phyloP scores from a whole-genome alignment of 1,140 invertebrate species.

The Tetramorium simillimum region DNA sequence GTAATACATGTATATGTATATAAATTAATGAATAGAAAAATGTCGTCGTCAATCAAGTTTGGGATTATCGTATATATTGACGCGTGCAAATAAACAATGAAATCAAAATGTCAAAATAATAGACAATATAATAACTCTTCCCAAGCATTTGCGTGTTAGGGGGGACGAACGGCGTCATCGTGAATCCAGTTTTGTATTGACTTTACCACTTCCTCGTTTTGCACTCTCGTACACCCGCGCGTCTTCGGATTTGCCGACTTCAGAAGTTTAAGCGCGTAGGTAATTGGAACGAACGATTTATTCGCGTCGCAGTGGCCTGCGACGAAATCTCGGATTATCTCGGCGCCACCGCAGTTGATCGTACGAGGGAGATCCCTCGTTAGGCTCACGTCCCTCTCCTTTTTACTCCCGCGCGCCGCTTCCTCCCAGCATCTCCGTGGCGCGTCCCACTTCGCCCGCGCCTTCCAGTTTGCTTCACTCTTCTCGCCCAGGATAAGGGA shows the following conservation, averaged over 20 bases:
- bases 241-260: not conserved
- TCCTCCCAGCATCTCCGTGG: constrained; percentile 34
- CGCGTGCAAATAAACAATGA: not conserved
- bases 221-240: not conserved
- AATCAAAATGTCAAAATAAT: not conserved
- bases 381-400: constrained; percentile 65
- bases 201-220: not conserved
- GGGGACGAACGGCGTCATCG: not conserved
- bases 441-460: constrained; percentile 52
- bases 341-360: constrained; percentile 46
- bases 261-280: not conserved
- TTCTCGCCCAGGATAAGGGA: constrained; percentile 80
- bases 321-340: constrained; percentile 72
- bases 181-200: not conserved
- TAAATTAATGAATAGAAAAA: not conserved
- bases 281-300: constrained; percentile 48
- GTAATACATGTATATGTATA: not conserved
- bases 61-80: not conserved
- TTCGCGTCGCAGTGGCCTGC: constrained; percentile 38
- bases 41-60: not conserved
- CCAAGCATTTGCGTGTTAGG: not conserved
- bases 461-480: constrained; percentile 77
- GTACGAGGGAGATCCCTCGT: constrained; percentile 59
- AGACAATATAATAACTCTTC: not conserved
- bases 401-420: constrained; percentile 52